Evolutionary conservation across 2,888 invertebrate genomes (phyloP).

Genomic region (Drosophila bunnanda): DNA sequence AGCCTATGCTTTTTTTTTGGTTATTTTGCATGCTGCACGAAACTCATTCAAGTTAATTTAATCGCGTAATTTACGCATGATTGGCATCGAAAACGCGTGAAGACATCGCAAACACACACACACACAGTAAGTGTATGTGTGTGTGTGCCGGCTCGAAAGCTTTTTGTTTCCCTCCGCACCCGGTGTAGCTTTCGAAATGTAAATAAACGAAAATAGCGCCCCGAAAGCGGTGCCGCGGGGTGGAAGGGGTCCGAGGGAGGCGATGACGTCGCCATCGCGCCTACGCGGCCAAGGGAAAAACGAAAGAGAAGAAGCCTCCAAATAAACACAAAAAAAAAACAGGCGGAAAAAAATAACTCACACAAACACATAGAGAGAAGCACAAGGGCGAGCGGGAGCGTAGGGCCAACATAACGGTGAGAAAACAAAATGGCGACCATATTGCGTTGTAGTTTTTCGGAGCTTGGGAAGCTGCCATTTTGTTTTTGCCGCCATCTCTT

Average conservation of each 20-base stretch:
- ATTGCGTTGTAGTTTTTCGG: constrained; percentile 69
- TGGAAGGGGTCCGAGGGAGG: constrained; percentile 2
- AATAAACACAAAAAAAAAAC: constrained; percentile 67
- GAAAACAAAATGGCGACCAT: constrained; percentile 74
- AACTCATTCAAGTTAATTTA: constrained; percentile 71
- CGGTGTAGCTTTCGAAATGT: constrained; percentile 66
- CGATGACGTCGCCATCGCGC: constrained; percentile 71
- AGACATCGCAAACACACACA: constrained; percentile 37
- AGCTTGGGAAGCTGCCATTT: constrained; percentile 71
- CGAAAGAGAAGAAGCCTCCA: constrained; percentile 53
- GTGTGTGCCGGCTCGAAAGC: constrained; percentile 45
- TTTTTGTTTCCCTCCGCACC: constrained; percentile 15
- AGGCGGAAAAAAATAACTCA: constrained; percentile 25
- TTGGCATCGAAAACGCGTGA: constrained; percentile 71
- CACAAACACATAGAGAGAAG: constrained; percentile 29
- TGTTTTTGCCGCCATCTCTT: constrained; percentile 61
- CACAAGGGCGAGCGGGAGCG: constrained; percentile 37
- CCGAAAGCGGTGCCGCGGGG: not conserved
- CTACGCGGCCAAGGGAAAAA: constrained; percentile 55
- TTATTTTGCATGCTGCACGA: constrained; percentile 62
- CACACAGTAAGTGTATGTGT: not conserved
- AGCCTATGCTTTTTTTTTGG: constrained; percentile 12
- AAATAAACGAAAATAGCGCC: constrained; percentile 69
- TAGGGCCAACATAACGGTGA: constrained; percentile 64
- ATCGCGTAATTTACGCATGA: constrained; percentile 81